Evolutionary conservation across 2,888 invertebrate genomes (phyloP).

Genomic region (Caenorhabditis sinica): DNA sequence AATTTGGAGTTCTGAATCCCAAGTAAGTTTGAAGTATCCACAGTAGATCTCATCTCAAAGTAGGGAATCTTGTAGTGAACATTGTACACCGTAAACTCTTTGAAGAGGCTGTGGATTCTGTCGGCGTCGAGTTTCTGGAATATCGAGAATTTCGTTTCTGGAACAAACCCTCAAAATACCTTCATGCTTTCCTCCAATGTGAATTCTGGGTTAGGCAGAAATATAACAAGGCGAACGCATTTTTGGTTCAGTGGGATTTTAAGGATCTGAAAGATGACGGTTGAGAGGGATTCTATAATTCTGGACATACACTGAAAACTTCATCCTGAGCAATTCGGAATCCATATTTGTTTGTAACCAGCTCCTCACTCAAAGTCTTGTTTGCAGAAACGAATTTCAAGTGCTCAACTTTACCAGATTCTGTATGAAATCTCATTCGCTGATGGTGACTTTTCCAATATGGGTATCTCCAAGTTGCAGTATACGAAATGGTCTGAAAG

Average conservation of each 20-base stretch:
- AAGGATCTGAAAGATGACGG: not conserved
- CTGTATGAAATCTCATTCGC: slow-evolving; percentile 1
- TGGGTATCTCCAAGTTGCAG: slow-evolving; percentile 2
- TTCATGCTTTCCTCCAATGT: not conserved
- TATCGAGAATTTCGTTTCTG: no score
- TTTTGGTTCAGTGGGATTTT: not conserved
- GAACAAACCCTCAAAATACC: no score
- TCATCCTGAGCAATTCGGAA: not conserved
- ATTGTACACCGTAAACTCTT: not conserved
- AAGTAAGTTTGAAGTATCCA: not conserved
- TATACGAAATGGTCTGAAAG: no score
- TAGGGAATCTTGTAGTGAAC: slow-evolving; percentile 1
- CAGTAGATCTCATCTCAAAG: not conserved
- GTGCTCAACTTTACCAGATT: not conserved
- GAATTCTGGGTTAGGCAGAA: not conserved
- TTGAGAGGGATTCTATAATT: no score
- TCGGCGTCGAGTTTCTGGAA: not conserved
- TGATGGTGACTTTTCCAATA: not conserved
- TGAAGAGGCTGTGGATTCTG: not conserved
- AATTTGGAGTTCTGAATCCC: not conserved
- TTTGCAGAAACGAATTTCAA: slow-evolving; percentile 1
- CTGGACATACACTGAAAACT: not conserved
- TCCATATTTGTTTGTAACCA: not conserved
- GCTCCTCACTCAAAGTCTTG: not conserved
- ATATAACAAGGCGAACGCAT: not conserved